Base-by-base conservation (phyloP, 2,888 invertebrate genomes). In the Nomada hirtipes region DNA sequence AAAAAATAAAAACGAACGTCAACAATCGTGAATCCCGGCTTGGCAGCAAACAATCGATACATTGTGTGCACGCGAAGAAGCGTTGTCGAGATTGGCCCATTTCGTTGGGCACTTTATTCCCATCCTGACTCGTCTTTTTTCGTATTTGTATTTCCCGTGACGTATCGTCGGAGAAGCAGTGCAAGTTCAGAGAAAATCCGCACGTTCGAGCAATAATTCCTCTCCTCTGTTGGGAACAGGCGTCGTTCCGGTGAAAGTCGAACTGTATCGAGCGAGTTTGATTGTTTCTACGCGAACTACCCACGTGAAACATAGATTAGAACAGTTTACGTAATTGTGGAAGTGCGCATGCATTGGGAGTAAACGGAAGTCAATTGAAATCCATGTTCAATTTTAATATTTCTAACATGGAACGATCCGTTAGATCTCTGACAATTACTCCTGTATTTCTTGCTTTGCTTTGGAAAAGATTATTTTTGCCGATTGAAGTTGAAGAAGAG, bases 101-200 rank as follows among this genome's bases (percentile, higher is more conserved):
- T 76, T 68, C 77, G 59, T 50, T 70, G 26, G 61, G 53, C 76
- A 75, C 82, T 86, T 85, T 86, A 86, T 83, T 85, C 82, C 79
- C 75, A 77, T 83, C 70, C 59, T 42, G 55, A 61, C 57, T 64
- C 64, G 67, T 50, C 82, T 63, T 72, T 65, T 72, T 26, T 70
- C 74, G 85, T 82, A 82, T 85, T 85, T 85, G 79, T 84, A 84
- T 72, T 84, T 82, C 74, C 63, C 60, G 63, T 72, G 79, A 79
- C 57, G 84, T 75, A 47, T 67, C 53, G 71, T 47, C 18, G 44
- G 52, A 47, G 72, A 74, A 47, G 47, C 71, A 50, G 76, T 26
- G 13, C 55, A 59, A 59, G 52, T 55, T 64, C 36, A 44, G 68
- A 52, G 79, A 71, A 80, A 74, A 71, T 69, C 53, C 60, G 11